Conservation (phyloP, 2,888 invertebrate species). For the Tetranychus piercei region DNA sequence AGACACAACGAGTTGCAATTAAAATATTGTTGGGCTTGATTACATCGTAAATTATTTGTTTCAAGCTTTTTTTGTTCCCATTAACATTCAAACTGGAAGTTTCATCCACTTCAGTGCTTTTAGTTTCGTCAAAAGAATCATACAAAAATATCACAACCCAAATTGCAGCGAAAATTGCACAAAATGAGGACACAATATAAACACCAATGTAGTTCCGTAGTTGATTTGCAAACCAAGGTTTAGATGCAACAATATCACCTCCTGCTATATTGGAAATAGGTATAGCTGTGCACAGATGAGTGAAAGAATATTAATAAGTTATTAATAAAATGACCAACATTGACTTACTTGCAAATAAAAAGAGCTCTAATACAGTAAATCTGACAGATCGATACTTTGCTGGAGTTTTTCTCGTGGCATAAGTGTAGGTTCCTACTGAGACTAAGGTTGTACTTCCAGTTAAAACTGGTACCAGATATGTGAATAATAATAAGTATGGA, state of each 20-base stretch:
- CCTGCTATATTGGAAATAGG: neutral
- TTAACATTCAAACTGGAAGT: neutral
- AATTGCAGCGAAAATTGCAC: neutral
- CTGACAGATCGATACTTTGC: neutral
- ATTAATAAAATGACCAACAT: too few species aligned
- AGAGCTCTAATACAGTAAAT: neutral
- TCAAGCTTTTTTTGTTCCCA: neutral
- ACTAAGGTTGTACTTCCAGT: neutral
- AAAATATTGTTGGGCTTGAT: neutral
- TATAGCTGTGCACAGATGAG: neutral
- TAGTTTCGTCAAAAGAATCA: neutral
- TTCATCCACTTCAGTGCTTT: neutral
- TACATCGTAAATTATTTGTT: too few species aligned
- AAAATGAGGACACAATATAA: neutral
- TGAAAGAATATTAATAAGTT: neutral
- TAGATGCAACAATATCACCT: neutral
- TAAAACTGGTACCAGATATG: neutral
- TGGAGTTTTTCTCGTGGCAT: neutral
- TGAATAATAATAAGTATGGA: neutral
- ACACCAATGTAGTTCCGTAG: neutral
- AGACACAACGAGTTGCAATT: neutral
- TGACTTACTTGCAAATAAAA: neutral
- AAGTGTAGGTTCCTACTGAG: neutral
- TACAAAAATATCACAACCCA: neutral
- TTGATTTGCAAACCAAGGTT: neutral